A percentile compares a stretch with the other conserved stretches of the same genome.
Conservation (phyloP, 1,140 invertebrate species). For the Bradysia coprophila region DNA sequence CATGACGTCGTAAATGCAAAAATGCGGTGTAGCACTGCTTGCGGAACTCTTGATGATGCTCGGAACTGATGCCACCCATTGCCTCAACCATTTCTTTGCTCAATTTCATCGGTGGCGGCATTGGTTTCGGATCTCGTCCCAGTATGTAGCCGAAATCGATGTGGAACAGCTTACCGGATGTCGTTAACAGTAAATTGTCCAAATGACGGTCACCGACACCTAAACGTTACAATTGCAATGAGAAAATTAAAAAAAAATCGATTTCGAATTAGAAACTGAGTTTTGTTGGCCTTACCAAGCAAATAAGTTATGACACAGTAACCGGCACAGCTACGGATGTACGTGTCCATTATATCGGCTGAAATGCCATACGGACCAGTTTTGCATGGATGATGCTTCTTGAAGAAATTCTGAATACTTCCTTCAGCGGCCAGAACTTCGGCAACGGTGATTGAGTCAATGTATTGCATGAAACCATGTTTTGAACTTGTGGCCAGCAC, state of each 20-base stretch:
- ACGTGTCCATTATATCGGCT: slow-evolving; percentile 93
- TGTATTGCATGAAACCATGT: slow-evolving; percentile 93
- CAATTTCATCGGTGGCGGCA: slow-evolving; percentile 97
- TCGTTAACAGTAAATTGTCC: slow-evolving; percentile 88
- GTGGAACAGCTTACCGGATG: slow-evolving; percentile 85
- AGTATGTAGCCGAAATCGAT: slow-evolving; percentile 99
- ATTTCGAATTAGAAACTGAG: background rate
- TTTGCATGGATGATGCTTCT: slow-evolving; percentile 75
- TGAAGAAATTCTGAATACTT: slow-evolving; percentile 78
- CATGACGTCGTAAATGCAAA: slow-evolving; percentile 80
- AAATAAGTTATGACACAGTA: slow-evolving; percentile 98
- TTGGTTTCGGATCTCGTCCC: slow-evolving; percentile 92
- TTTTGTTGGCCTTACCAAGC: slow-evolving; percentile 29
- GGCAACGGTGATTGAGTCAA: slow-evolving; percentile 86
- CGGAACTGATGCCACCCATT: slow-evolving; percentile 88
- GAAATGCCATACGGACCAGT: slow-evolving; percentile 77
- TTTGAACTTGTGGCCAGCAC: slow-evolving; percentile 84
- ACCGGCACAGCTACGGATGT: slow-evolving; percentile 92
- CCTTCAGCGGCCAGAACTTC: slow-evolving; percentile 78
- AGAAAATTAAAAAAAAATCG: background rate
- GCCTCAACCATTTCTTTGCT: slow-evolving; percentile 99
- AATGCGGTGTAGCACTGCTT: slow-evolving; percentile 95
- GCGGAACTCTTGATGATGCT: slow-evolving; percentile 87
- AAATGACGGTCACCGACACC: slow-evolving; percentile 97
- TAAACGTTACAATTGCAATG: slow-evolving; percentile 11